Evolutionary conservation across 2,113 vertebrate genomes (phyloP).

Genomic region (Peromyscus leucopus): DNA sequence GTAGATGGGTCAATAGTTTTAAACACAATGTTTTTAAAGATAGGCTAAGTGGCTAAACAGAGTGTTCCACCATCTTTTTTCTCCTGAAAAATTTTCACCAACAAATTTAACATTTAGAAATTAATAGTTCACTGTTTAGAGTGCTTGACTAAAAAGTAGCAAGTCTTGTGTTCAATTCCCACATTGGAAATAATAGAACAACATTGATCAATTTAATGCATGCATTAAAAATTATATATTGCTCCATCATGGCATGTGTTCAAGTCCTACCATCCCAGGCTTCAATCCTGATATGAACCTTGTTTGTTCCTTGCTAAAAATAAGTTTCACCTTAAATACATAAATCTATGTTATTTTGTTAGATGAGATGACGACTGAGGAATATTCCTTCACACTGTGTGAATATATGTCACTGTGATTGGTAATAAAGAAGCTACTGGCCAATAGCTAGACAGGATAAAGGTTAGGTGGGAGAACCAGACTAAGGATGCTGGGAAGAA

Average conservation of each 20-base stretch:
- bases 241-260: constrained; percentile 11
- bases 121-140: not conserved
- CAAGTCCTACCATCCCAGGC: not conserved
- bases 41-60: not conserved
- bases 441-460: too few species aligned
- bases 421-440: too few species aligned
- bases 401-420: too few species aligned
- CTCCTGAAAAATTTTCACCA: not conserved
- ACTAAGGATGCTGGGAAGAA: too few species aligned
- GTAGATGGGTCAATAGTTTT: not conserved
- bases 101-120: not conserved
- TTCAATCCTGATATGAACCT: not conserved
- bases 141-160: not conserved
- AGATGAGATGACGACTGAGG: not conserved
- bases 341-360: constrained; percentile 22
- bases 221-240: not conserved
- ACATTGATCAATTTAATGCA: too few species aligned
- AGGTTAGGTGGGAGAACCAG: too few species aligned
- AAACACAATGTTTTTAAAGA: not conserved
- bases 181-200: not conserved
- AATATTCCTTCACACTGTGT: too few species aligned
- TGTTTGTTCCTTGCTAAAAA: not conserved
- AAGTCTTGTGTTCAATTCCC: too few species aligned
- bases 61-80: not conserved
- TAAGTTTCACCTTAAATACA: not conserved